Evolutionary conservation across 1,140 invertebrate species (phyloP), one percentile per base, ranked within the genome.

Genomic region (Mactra quadrangularis): DNA sequence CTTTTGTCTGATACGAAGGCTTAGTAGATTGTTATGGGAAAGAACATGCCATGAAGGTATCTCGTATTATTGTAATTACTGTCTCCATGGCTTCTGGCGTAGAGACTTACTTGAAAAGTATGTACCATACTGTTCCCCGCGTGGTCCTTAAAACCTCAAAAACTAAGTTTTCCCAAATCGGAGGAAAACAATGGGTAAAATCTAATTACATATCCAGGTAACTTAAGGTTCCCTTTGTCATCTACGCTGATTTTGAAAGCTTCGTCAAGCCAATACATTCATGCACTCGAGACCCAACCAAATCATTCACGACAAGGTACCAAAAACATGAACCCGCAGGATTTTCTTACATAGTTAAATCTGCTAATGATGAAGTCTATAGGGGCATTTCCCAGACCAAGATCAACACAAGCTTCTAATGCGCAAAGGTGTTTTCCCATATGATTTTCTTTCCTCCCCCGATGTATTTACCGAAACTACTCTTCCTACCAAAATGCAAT

Each of bases 101-200:
- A 11, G 55, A 47, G 59, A 57, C 22, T 47, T 84, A 3, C 47
- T 84, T 9, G 22, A 74, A n/a, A 55, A 79, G 19, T 75, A 84
- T 57, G 52, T 79, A 55, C 27, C 75, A 1, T 72, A 79, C 17
- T 84, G 75, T 35, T 41, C 50, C 22, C 47, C 55, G 25, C 57
- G 79, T 66, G 83, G 83, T 3, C n/a, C 75, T 17, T n/a, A n/a
- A n/a, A n/a, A n/a, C n/a, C n/a, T n/a, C 83, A 84, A 66, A 79
- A 66, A 22, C 3, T 84, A 35, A 84, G 15, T 15, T 84, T 72
- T 22, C 75, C 81, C 0, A 76, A 83, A 33, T 52, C 33, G n/a
- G 82, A 78, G 66, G 66, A 84, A 1, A 84, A 19, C 66, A 79
- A 50, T 79, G 83, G 66, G 68, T 74, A 29, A 17, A 78, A 17